These are phyloP conservation scores for Zosterops japonicus DNA, from an alignment of 2,113 vertebrate species.

Conservation along the genomic window DNA sequence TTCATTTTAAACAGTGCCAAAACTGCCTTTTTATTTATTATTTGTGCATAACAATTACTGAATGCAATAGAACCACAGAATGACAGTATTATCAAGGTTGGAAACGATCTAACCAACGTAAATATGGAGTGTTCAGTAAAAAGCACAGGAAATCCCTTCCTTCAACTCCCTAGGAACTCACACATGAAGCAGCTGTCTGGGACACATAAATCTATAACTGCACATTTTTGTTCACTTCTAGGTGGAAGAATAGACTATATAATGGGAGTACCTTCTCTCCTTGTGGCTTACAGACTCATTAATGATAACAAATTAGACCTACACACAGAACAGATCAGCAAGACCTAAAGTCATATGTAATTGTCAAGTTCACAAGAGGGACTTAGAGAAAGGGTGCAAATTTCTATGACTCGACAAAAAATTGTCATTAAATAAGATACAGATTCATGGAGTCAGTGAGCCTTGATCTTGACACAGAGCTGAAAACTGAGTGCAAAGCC, in stretches of 20 bases:
- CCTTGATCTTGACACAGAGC: neutral
- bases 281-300: neutral
- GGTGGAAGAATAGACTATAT: neutral
- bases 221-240: neutral
- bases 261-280: neutral
- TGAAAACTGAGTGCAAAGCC: neutral
- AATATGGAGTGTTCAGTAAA: neutral
- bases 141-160: neutral
- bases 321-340: neutral
- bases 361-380: neutral
- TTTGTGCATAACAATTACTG: neutral
- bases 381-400: neutral
- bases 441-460: neutral
- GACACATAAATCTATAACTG: neutral
- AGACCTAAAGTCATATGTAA: neutral
- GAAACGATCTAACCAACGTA: neutral
- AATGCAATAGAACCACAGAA: neutral
- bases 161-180: neutral
- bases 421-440: neutral
- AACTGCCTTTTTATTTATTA: neutral
- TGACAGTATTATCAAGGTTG: neutral
- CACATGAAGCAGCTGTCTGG: neutral
- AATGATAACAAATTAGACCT: neutral
- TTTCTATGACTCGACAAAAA: neutral
- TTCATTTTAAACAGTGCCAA: neutral